A percentile compares a stretch with the other conserved stretches of the same genome.
phyloP scores from a whole-genome alignment of 2,888 invertebrate species.

The Cheilosia vulpina region DNA sequence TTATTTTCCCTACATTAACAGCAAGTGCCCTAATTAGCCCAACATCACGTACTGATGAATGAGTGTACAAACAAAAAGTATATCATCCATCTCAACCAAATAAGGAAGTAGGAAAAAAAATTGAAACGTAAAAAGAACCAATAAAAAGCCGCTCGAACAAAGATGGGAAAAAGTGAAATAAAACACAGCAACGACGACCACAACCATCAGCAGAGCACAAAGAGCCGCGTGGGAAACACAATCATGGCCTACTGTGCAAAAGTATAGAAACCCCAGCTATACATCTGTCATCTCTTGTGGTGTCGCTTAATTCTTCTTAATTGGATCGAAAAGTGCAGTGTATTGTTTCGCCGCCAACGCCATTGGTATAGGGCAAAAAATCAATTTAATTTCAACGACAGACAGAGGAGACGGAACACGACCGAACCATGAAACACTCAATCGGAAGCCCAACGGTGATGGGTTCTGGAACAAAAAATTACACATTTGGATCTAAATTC shows the following conservation, averaged over 20 bases:
- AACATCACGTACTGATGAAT: constrained; percentile 6
- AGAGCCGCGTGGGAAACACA: constrained; percentile 62
- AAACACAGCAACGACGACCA: constrained; percentile 23
- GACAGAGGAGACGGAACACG: constrained; percentile 19
- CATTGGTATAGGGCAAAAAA: constrained; percentile 32
- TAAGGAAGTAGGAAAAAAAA: constrained; percentile 24
- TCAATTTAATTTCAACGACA: constrained; percentile 41
- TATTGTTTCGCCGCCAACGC: constrained; percentile 42
- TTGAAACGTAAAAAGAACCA: constrained; percentile 8
- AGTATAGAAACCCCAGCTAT: constrained; percentile 38
- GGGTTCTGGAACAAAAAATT: constrained; percentile 45
- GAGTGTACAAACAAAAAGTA: background rate
- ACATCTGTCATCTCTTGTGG: constrained; percentile 48
- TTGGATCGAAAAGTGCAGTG: constrained; percentile 66
- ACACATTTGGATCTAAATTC: constrained; percentile 7
- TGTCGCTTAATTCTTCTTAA: constrained; percentile 74
- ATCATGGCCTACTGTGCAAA: constrained; percentile 55
- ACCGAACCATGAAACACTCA: constrained; percentile 21
- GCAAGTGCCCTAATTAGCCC: constrained; percentile 14
- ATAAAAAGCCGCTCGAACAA: constrained; percentile 43
- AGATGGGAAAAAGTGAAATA: constrained; percentile 50
- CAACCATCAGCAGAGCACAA: constrained; percentile 19
- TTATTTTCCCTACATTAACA: background rate
- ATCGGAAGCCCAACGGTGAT: constrained; percentile 53
- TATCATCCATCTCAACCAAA: constrained; percentile 16